Evolutionary conservation across 2,888 invertebrate species (phyloP).

Genomic region (Emmelina monodactyla): DNA sequence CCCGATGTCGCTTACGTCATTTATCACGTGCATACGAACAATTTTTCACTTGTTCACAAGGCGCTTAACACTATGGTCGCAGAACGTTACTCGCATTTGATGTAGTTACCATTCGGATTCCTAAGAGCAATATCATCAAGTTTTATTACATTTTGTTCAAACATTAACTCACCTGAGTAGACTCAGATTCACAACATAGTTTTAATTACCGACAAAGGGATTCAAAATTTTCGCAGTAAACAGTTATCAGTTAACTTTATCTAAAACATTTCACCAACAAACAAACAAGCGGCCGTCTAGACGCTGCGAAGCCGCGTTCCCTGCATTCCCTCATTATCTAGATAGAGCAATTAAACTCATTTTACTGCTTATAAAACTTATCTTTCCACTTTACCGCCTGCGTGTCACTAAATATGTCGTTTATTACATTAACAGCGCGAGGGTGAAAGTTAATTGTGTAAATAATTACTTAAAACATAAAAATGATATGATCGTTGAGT

Average conservation of each 20-base stretch:
- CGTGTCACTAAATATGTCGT: conserved; percentile 43
- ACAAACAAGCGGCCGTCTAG: background rate
- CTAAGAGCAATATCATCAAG: too few species aligned
- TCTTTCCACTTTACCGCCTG: conserved; percentile 29
- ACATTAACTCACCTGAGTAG: too few species aligned
- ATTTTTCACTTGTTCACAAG: conserved; percentile 47
- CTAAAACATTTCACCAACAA: too few species aligned
- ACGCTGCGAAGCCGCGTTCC: background rate
- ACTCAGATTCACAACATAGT: too few species aligned
- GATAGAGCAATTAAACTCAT: conserved; percentile 20
- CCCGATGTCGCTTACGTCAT: conserved; percentile 36
- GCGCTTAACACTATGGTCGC: too few species aligned
- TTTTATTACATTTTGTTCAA: too few species aligned
- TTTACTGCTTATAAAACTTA: conserved; percentile 24
- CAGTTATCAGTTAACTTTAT: too few species aligned
- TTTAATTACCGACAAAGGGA: too few species aligned
- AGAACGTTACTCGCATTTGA: too few species aligned
- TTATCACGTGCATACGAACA: conserved; percentile 51
- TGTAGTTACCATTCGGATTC: too few species aligned
- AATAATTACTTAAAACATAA: conserved; percentile 37
- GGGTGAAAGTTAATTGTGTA: conserved; percentile 51
- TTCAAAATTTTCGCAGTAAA: too few species aligned
- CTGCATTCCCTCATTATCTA: conserved; percentile 12
- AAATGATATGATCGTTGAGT: background rate
- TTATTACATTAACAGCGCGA: conserved; percentile 35